Evolutionary conservation across 2,113 vertebrate genomes (phyloP), one percentile per base, ranked within the genome.

Genomic region (Sebastes fasciatus): DNA sequence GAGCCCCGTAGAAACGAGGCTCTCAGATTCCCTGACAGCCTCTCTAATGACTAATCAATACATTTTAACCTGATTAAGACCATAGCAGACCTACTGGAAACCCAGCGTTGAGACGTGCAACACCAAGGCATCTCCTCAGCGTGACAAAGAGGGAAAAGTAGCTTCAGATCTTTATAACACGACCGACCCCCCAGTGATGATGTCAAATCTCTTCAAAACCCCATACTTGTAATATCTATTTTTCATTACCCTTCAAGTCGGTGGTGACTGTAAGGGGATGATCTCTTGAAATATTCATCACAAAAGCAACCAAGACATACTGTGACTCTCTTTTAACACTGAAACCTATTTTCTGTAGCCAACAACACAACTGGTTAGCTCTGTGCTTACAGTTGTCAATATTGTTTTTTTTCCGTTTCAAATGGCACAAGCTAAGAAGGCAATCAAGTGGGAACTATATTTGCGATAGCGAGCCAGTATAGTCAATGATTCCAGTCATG

Each of bases 201-300:
- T 72, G 68, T 80, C 68, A 82, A 84, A 85, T 85, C 82, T 88
- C 82, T 78, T 87, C 79, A 77, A 85, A 91, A 81, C 7, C 42
- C 60, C 49, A 46, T 45, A 77, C 85, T 81, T 84, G 83, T 86
- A 83, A 62, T 42, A 87, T 92, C 57, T 74, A 92, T 92, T 92
- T 91, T 90, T 91, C 83, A 93, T 91, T 65, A 84, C 42, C 84
- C 82, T 85, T 90, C 85, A 83, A 88, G 68, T 87, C 89, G 80
- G 70, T 83, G 74, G 68, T 79, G 87, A 83, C 60, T 78, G 86
- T 58, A 63, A 52, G 73, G 82, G 83, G 78, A 63, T 74, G 81
- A 89, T 89, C 82, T 83, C 74, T 80, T 93, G 46, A 90, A 93
- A 90, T 88, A 92, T 93, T 90, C 54, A 92, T 89, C 43, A 75